Base-by-base conservation (phyloP, 2,888 invertebrate genomes). In the Mycalesis mineus region DNA sequence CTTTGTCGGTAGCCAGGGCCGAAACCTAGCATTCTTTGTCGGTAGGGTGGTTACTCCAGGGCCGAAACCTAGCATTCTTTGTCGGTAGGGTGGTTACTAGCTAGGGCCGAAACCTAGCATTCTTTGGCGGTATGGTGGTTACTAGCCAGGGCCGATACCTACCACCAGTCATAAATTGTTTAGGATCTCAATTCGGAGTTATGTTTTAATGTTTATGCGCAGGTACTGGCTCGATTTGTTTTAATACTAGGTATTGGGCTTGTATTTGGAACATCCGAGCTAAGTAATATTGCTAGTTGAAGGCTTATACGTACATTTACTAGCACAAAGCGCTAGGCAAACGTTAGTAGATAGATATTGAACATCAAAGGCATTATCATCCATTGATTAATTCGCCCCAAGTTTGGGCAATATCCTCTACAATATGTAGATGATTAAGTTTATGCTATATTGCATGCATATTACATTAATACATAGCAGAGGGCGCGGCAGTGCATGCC, bases 281-380 rank as follows among this genome's bases (percentile, higher is more conserved):
- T 22, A n/a, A 48, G 45, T 13, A 22, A 22, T 36, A 22, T 22
- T 22, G 5, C 22, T 22, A 39, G 8, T 28, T 41, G 33, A n/a
- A 33, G n/a, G 29, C 17, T 11, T 14, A 37, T 36, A 42, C 31
- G 29, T 53, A 49, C 49, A 45, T 49, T 36, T 36, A 42, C 36
- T 11, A 41, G 39, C 55, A 41, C 48, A 54, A 54, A 54, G 53
- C 54, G 37, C 49, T 50, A 14, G 17, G 41, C 31, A 53, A 54
- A 52, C 50, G 37, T 44, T 49, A 42, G 54, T 56, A 55, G 58
- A 52, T 33, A 33, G 45, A 55, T 59, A 63, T 55, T 57, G 60
- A 60, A 79, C 78, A 78, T 84, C 83, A 83, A 83, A 83, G 81
- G 79, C 78, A 75, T 80, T 78, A 80, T 71, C 67, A 74, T 71